Evolutionary conservation across 2,113 vertebrate genomes (phyloP).

Genomic region (Sturnira hondurensis): DNA sequence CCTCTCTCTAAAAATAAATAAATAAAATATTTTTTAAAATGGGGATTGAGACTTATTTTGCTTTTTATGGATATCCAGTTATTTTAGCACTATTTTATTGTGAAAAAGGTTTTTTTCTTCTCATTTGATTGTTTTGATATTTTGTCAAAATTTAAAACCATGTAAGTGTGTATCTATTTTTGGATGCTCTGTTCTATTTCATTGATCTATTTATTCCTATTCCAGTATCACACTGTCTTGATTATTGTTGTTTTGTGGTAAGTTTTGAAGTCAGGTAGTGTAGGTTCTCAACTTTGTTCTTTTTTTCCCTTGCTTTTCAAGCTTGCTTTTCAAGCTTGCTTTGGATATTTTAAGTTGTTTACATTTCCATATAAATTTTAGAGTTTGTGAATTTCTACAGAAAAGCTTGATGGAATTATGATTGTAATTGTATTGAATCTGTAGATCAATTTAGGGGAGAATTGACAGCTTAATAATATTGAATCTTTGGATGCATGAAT

Average conservation of each 20-base stretch:
- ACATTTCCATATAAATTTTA: conserved; percentile 1
- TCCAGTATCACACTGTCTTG: neutral
- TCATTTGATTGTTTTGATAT: neutral
- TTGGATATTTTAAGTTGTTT: conserved; percentile 3
- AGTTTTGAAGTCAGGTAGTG: neutral
- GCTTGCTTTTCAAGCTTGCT: neutral
- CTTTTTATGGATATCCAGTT: neutral
- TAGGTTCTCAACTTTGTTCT: neutral
- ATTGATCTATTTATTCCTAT: neutral
- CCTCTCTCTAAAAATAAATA: too few relatives aligned
- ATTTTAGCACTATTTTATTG: neutral
- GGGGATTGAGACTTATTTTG: neutral
- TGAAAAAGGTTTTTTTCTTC: neutral
- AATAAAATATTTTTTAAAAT: too few relatives aligned
- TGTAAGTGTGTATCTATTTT: neutral
- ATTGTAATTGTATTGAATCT: conserved; percentile 10
- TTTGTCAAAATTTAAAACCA: neutral
- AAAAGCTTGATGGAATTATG: neutral
- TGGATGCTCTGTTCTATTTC: neutral
- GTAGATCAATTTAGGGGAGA: neutral
- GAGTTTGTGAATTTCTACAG: neutral
- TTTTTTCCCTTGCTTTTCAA: neutral
- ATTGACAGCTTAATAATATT: neutral
- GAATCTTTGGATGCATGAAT: neutral
- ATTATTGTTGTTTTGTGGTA: neutral